Evolutionary conservation across 1,140 invertebrate genomes (phyloP).

Genomic region (Melitaea cinxia): DNA sequence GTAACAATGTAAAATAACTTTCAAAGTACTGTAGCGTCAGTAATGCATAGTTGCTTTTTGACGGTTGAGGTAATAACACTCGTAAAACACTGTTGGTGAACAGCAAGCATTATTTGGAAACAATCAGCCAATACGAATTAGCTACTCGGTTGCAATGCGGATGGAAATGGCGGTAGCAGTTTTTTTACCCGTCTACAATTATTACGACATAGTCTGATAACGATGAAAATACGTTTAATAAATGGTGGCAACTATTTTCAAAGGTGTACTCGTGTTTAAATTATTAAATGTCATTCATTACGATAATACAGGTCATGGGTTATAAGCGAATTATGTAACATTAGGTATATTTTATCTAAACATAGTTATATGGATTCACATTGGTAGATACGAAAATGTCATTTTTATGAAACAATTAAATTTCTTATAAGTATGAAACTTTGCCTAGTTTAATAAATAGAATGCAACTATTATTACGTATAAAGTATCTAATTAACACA

Average conservation of each 20-base stretch:
- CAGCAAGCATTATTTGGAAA: conserved; percentile 42
- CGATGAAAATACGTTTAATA: conserved; percentile 59
- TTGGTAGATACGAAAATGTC: conserved; percentile 2
- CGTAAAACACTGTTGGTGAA: conserved; percentile 3
- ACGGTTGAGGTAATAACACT: conserved; percentile 1
- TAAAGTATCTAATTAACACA: conserved; percentile 53
- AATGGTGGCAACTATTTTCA: conserved; percentile 31
- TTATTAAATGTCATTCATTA: not conserved
- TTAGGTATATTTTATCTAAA: too few species aligned
- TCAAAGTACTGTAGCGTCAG: not conserved
- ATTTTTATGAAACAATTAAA: conserved; percentile 24
- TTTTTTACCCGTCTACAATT: conserved; percentile 64
- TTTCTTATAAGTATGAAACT: conserved; percentile 13
- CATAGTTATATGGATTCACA: too few species aligned
- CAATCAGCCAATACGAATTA: conserved; percentile 41
- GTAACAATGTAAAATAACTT: not conserved
- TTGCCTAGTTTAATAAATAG: conserved; percentile 30
- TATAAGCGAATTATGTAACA: not conserved
- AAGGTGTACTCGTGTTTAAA: conserved; percentile 23
- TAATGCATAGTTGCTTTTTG: not conserved
- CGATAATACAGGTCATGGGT: not conserved
- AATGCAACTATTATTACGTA: conserved; percentile 36
- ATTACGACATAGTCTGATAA: conserved; percentile 75
- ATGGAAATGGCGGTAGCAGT: conserved; percentile 55
- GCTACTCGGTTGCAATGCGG: conserved; percentile 51